Percentiles rank a stretch among this genome's conserved stretches.
Evolutionary conservation across 2,797 vertebrate genomes (phyloP).

Genomic region (Phrynocephalus guinanensis): DNA sequence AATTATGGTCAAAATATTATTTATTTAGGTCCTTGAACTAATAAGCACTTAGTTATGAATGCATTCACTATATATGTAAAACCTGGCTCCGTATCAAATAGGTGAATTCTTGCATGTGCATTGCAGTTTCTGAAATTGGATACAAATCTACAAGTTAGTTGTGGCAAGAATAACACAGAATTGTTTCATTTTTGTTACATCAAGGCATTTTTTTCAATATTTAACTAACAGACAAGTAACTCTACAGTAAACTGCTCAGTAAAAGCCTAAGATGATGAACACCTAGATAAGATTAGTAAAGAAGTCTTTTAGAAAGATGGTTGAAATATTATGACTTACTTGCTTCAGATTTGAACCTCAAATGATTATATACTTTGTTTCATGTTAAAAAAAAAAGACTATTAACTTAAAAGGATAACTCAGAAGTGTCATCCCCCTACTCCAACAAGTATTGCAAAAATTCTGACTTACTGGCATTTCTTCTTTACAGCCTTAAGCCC

Average conservation of each 20-base stretch:
- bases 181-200: rapidly evolving
- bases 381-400: background rate
- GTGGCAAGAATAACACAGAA: background rate
- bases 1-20: no score
- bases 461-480: constrained; percentile 56
- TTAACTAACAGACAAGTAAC: background rate
- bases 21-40: no score
- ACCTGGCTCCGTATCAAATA: background rate
- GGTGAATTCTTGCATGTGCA: background rate
- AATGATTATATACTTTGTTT: constrained; percentile 50
- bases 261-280: constrained; percentile 29
- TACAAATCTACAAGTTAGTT: constrained; percentile 10
- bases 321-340: background rate
- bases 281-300: constrained; percentile 15
- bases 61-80: background rate
- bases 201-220: constrained; percentile 17
- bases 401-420: constrained; percentile 32
- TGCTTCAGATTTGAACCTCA: constrained; percentile 18
- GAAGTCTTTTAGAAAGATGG: background rate
- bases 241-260: background rate
- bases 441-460: background rate
- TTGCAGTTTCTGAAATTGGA: background rate
- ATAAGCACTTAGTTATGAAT: no score
- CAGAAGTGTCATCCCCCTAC: constrained; percentile 17
- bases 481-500: constrained; percentile 47